Evolutionary conservation across 2,113 vertebrate species (phyloP).

Genomic region (Jaculus jaculus): DNA sequence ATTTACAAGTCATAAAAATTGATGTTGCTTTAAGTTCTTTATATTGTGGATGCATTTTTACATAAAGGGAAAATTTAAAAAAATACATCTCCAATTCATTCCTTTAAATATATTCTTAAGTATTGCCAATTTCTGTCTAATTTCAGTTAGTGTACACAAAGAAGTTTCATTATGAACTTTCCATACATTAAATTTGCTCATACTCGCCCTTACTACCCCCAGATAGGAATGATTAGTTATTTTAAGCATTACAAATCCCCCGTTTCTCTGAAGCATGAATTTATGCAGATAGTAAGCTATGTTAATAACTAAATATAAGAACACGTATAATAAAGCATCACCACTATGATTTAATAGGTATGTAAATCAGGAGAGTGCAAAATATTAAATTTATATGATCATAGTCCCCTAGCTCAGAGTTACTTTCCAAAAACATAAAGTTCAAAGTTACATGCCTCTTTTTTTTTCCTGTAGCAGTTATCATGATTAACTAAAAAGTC

Average conservation of each 20-base stretch:
- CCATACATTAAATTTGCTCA: neutral
- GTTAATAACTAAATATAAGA: constrained; percentile 38
- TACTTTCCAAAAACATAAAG: constrained; percentile 40
- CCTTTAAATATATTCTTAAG: neutral
- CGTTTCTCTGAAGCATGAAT: constrained; percentile 40
- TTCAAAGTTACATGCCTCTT: constrained; percentile 47
- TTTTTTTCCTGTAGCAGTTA: constrained; percentile 55
- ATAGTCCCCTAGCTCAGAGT: neutral
- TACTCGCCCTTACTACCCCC: no score
- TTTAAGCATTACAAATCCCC: constrained; percentile 1
- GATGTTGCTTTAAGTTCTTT: neutral
- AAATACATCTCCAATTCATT: neutral
- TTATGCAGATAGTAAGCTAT: constrained; percentile 28
- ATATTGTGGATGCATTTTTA: constrained; percentile 16
- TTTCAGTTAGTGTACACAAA: neutral
- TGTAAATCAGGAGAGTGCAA: constrained; percentile 42
- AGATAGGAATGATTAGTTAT: neutral
- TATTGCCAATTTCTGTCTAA: neutral
- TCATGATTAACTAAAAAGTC: constrained; percentile 67
- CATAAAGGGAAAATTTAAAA: constrained; percentile 19
- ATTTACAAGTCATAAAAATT: constrained; percentile 31
- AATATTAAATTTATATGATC: constrained; percentile 14
- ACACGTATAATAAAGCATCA: neutral
- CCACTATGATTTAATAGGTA: constrained; percentile 57
- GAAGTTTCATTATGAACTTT: neutral